Evolutionary conservation across 2,888 invertebrate species (phyloP).

Genomic region (Cactoblastis cactorum): DNA sequence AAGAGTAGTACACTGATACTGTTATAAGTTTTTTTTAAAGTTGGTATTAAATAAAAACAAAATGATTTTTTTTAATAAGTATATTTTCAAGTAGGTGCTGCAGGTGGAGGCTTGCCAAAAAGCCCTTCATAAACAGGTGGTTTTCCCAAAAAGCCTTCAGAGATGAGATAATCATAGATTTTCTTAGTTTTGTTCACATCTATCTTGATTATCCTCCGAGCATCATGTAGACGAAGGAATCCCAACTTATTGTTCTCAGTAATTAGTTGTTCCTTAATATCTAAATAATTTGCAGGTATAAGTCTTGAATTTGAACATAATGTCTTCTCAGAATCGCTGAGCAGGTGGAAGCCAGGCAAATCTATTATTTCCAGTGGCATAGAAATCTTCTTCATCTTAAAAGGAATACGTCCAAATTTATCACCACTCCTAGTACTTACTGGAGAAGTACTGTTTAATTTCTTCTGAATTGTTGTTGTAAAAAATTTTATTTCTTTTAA

Average conservation of each 20-base stretch:
- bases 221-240: constrained; percentile 87
- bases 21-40: no score
- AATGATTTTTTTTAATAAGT: constrained; percentile 10
- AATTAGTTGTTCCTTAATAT: constrained; percentile 86
- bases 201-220: constrained; percentile 91
- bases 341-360: constrained; percentile 87
- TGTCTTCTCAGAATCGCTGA: constrained; percentile 85
- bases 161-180: constrained; percentile 87
- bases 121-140: constrained; percentile 84
- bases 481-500: constrained; percentile 67
- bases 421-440: constrained; percentile 38
- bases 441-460: constrained; percentile 56
- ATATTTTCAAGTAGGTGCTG: constrained; percentile 22
- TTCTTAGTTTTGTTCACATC: constrained; percentile 96
- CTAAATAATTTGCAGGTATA: constrained; percentile 87
- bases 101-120: constrained; percentile 82
- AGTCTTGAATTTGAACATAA: constrained; percentile 88
- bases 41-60: no score
- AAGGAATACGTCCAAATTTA: constrained; percentile 39
- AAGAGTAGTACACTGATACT: no score
- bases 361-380: constrained; percentile 82
- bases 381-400: constrained; percentile 49
- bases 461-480: constrained; percentile 52
- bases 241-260: constrained; percentile 88
- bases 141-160: constrained; percentile 85